phyloP scores from a whole-genome alignment of 2,888 invertebrate genomes.

The Xestia c-nigrum region DNA sequence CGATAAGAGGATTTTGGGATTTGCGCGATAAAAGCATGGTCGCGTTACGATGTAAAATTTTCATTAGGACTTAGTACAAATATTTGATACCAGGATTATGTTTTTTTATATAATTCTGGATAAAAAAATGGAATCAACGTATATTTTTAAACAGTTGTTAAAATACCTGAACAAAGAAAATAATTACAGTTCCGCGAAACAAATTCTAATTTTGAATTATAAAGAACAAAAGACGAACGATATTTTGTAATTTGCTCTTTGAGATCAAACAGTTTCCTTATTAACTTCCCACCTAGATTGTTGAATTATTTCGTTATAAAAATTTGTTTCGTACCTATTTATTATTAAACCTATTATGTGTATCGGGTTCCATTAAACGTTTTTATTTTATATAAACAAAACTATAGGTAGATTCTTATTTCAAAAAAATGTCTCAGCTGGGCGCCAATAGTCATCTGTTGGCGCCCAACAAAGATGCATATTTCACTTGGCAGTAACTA shows the following conservation, averaged over 20 bases:
- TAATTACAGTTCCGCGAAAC: background rate
- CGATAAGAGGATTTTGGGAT: slow-evolving; percentile 41
- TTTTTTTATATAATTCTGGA: background rate
- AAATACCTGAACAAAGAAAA: background rate
- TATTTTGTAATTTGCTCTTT: slow-evolving; percentile 24
- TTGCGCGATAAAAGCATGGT: slow-evolving; percentile 32
- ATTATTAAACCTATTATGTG: background rate
- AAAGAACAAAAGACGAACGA: slow-evolving; percentile 15
- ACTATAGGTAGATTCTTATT: too few species aligned
- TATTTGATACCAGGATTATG: background rate
- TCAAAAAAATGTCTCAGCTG: background rate
- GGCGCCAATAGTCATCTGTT: background rate
- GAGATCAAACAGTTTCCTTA: slow-evolving; percentile 12
- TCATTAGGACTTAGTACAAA: background rate
- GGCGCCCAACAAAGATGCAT: background rate
- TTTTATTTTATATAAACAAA: background rate
- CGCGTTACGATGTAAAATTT: slow-evolving; percentile 10
- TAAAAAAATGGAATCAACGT: background rate
- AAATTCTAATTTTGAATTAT: slow-evolving; percentile 3
- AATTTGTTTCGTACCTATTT: background rate
- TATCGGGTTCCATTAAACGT: background rate
- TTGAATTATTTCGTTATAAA: background rate
- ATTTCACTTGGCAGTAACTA: background rate
- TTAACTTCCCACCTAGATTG: background rate
- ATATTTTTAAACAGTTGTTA: background rate